Conservation (phyloP, 2,888 invertebrate genomes). For the Loripinus fragilis region DNA sequence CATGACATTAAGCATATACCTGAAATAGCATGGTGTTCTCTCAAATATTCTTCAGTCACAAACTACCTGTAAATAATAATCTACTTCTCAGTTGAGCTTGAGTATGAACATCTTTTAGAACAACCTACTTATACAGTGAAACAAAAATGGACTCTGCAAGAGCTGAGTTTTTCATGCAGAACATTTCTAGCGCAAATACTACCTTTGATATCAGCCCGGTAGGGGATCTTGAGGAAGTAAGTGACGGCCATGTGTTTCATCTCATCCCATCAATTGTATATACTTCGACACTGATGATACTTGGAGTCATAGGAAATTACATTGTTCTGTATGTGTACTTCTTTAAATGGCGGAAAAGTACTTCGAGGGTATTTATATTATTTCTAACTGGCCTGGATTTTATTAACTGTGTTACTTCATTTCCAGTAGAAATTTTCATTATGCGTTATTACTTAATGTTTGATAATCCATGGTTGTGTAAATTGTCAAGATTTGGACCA, state of each 20-base stretch:
- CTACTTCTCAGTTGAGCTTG: too few relatives aligned
- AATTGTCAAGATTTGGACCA: conserved; percentile 63
- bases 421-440: conserved; percentile 68
- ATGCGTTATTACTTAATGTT: conserved; percentile 60
- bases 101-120: too few relatives aligned
- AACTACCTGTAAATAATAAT: too few relatives aligned
- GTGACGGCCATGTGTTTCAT: not conserved
- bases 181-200: too few relatives aligned
- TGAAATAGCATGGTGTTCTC: too few relatives aligned
- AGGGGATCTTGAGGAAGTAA: too few relatives aligned
- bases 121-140: too few relatives aligned
- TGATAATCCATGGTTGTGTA: conserved; percentile 60
- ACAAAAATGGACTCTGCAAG: too few relatives aligned
- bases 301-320: conserved; percentile 65
- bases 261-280: conserved; percentile 60
- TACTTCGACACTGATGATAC: conserved; percentile 58
- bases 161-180: too few relatives aligned
- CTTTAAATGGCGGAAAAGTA: conserved; percentile 66
- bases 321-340: conserved; percentile 67
- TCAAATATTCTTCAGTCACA: too few relatives aligned
- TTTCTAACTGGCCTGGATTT: conserved; percentile 65
- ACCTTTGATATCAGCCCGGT: too few relatives aligned
- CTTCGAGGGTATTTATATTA: conserved; percentile 64
- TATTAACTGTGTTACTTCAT: conserved; percentile 64
- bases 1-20: too few relatives aligned